A percentile compares a stretch with the other conserved stretches of the same genome.
Evolutionary conservation across 1,140 invertebrate species (phyloP).

Genomic region (Glossosoma conforme): DNA sequence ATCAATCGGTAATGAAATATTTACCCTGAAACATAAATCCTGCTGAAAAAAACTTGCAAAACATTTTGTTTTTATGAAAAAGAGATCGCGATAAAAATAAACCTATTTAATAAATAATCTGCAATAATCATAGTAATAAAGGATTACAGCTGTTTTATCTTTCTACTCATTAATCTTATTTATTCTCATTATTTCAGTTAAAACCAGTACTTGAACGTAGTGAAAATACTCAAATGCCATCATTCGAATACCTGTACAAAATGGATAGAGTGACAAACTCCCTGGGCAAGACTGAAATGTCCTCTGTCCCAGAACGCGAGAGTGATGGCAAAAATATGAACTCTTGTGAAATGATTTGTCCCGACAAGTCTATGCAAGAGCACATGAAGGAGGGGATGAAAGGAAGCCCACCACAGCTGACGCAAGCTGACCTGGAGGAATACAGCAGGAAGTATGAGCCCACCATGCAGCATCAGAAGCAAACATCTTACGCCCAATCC

Average conservation of each 20-base stretch:
- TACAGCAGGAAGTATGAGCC: conserved; percentile 60
- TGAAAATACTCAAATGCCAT: conserved; percentile 64
- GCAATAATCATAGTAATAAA: too few relatives aligned
- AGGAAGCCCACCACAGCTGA: conserved; percentile 36
- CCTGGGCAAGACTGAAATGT: conserved; percentile 67
- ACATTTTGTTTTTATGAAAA: too few relatives aligned
- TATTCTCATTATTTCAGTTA: conserved; percentile 46
- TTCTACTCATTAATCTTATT: conserved; percentile 2
- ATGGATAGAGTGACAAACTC: conserved; percentile 59
- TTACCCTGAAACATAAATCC: too few relatives aligned
- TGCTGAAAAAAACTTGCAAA: too few relatives aligned
- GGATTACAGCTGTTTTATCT: too few relatives aligned
- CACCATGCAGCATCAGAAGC: conserved; percentile 59
- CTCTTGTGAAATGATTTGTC: too few relatives aligned
- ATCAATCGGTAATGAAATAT: too few relatives aligned
- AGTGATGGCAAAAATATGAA: conserved; percentile 15
- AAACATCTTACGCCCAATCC: conserved; percentile 72
- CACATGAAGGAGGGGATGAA: too few relatives aligned
- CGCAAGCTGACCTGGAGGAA: conserved; percentile 66
- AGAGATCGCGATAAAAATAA: too few relatives aligned
- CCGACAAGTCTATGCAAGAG: too few relatives aligned
- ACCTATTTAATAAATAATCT: too few relatives aligned
- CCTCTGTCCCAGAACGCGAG: conserved; percentile 71
- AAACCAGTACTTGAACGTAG: conserved; percentile 72
- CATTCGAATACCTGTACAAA: conserved; percentile 53